phyloP scores from a whole-genome alignment of 2,888 invertebrate species.

The Drosophila aldrichi region DNA sequence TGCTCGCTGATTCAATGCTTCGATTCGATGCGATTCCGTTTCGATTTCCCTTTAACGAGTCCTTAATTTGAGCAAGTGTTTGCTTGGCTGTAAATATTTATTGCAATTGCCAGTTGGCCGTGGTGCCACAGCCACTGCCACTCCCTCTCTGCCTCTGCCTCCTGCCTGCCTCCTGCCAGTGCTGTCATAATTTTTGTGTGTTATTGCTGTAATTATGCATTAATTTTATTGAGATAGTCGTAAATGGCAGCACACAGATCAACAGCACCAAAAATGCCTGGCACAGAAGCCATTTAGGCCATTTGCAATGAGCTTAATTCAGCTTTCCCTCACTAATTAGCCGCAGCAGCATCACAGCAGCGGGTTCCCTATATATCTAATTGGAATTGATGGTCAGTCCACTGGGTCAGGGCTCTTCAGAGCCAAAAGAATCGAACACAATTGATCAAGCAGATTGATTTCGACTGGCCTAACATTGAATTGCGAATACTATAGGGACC shows the following conservation, averaged over 20 bases:
- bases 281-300: conserved; percentile 55
- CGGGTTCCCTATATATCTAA: background rate
- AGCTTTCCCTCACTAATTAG: conserved; percentile 56
- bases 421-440: background rate
- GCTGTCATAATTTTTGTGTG: conserved; percentile 71
- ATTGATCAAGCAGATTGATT: background rate
- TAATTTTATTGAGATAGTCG: conserved; percentile 75
- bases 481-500: no score
- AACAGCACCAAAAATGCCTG: conserved; percentile 32
- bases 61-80: conserved; percentile 80
- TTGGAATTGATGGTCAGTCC: background rate
- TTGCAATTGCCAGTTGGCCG: conserved; percentile 46
- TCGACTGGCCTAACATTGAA: background rate
- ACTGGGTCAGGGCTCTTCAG: background rate
- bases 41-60: conserved; percentile 79
- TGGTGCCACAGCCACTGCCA: conserved; percentile 27
- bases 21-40: conserved; percentile 56
- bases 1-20: conserved; percentile 22
- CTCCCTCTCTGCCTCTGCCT: conserved; percentile 33
- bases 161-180: conserved; percentile 6
- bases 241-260: conserved; percentile 59
- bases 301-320: conserved; percentile 64
- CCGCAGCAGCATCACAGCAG: conserved; percentile 2
- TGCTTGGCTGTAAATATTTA: conserved; percentile 80
- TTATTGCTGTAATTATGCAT: conserved; percentile 80